Percentiles rank a stretch among this genome's conserved stretches.
Evolutionary conservation across 2,113 vertebrate species (phyloP).

Genomic region (Sprattus sprattus): DNA sequence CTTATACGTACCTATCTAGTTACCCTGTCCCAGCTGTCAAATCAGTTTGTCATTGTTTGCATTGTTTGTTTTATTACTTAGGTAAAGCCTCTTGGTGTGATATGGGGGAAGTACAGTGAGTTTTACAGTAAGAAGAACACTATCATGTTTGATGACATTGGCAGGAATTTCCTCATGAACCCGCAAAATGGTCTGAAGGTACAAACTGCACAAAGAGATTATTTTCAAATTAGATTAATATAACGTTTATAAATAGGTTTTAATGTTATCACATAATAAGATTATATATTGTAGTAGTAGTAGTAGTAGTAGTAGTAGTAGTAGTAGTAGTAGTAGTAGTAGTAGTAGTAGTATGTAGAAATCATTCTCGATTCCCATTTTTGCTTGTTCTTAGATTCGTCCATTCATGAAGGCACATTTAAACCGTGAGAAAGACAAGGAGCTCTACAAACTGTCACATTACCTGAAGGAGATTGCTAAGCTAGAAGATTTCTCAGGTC

Average conservation of each 20-base stretch:
- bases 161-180: conserved; percentile 98
- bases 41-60: background rate
- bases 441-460: conserved; percentile 94
- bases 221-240: background rate
- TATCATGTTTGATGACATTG: conserved; percentile 99
- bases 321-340: too few relatives aligned
- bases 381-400: conserved; percentile 79
- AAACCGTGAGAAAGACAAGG: conserved; percentile 95
- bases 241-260: background rate
- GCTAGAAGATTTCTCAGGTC: conserved; percentile 89
- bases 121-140: conserved; percentile 98
- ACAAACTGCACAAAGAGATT: conserved; percentile 15
- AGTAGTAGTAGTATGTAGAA: too few relatives aligned
- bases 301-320: too few relatives aligned
- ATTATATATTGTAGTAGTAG: background rate
- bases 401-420: conserved; percentile 99
- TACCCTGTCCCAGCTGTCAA: background rate
- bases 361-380: background rate
- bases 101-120: conserved; percentile 96
- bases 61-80: conserved; percentile 57
- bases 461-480: conserved; percentile 98
- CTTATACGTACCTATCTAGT: background rate
- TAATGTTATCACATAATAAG: background rate
- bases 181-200: conserved; percentile 98
- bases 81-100: conserved; percentile 97